Conservation (phyloP, 1,140 invertebrate species). For the Bombus superbus region DNA sequence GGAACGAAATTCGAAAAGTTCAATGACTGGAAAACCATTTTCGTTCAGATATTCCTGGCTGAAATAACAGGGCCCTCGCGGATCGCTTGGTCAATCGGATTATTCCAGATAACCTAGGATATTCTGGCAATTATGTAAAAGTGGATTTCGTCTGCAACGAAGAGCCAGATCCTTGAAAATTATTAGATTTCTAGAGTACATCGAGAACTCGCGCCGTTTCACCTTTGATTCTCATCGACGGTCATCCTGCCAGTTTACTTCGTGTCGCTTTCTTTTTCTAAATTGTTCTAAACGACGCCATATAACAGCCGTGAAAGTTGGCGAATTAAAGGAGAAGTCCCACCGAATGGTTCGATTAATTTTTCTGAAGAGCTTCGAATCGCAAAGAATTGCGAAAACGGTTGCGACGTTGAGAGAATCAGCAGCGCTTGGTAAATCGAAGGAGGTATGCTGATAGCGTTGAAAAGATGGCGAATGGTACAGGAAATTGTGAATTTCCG, state of each 20-base stretch:
- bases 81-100: constrained; percentile 25
- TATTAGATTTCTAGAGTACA: constrained; percentile 42
- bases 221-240: background rate
- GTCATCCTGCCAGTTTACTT: background rate
- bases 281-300: background rate
- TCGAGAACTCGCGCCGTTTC: background rate
- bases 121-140: constrained; percentile 41
- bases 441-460: background rate
- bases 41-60: background rate
- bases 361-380: background rate
- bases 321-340: background rate
- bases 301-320: background rate
- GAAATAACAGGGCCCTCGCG: background rate
- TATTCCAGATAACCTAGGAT: constrained; percentile 18
- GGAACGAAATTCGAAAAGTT: background rate
- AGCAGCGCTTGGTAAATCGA: background rate
- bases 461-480: background rate
- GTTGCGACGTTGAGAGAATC: background rate
- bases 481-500: background rate
- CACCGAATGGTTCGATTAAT: constrained; percentile 3
- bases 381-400: background rate
- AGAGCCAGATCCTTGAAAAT: background rate
- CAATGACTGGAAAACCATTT: background rate
- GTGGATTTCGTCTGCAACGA: constrained; percentile 7
- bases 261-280: background rate